A percentile compares a stretch with the other conserved stretches of the same genome.
Conservation (phyloP, 2,113 vertebrate genomes). For the Urocolius indicus region DNA sequence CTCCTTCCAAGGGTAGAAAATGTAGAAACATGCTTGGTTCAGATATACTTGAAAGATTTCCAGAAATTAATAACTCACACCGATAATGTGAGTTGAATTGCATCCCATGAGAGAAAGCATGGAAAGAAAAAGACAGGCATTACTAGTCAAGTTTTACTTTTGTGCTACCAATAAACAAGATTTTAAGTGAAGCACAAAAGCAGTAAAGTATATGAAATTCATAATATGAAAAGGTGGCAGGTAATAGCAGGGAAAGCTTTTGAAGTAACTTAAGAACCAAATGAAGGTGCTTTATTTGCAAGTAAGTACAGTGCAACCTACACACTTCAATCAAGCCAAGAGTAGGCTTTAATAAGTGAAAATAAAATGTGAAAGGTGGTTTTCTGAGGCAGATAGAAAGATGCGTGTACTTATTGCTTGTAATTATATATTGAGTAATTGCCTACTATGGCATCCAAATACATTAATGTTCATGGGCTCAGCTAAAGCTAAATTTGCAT, state of each 20-base stretch:
- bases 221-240: not conserved
- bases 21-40: not conserved
- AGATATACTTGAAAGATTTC: not conserved
- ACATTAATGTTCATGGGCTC: not conserved
- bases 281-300: conserved; percentile 55
- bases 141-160: not conserved
- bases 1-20: not conserved
- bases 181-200: conserved; percentile 35
- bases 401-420: not conserved
- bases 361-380: conserved; percentile 33
- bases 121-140: not conserved
- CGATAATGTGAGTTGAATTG: conserved; percentile 16
- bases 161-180: not conserved
- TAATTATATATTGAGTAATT: conserved; percentile 34
- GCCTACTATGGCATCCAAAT: not conserved
- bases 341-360: conserved; percentile 38
- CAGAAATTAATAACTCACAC: conserved; percentile 10
- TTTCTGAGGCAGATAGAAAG: conserved; percentile 24
- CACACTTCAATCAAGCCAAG: conserved; percentile 61
- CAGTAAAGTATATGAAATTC: conserved; percentile 2
- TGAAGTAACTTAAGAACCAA: conserved; percentile 33
- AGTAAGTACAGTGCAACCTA: conserved; percentile 55
- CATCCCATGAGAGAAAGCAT: not conserved
- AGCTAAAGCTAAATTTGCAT: not conserved
- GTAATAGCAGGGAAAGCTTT: conserved; percentile 20